A percentile compares a stretch with the other conserved stretches of the same genome.
These are phyloP conservation scores for Ornithoptera alexandrae DNA, from an alignment of 2,888 invertebrate species.

Conservation along the genomic window DNA sequence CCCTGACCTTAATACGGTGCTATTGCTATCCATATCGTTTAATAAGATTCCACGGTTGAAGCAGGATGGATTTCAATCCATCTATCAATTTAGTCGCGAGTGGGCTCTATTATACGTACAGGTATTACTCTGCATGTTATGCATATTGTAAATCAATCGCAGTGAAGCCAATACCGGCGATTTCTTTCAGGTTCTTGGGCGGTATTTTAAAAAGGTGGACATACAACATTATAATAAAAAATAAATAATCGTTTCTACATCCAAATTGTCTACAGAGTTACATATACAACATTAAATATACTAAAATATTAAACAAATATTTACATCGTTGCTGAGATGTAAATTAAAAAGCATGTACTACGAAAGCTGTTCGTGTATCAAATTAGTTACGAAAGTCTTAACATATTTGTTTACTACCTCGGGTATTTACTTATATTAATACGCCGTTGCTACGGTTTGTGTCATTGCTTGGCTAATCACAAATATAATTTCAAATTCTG, in stretches of 20 bases:
- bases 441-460: neutral
- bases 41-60: neutral
- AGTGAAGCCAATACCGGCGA: too few species aligned
- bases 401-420: neutral
- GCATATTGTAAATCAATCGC: too few species aligned
- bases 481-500: conserved; percentile 1
- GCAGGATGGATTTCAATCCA: neutral
- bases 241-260: too few species aligned
- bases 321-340: neutral
- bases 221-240: neutral
- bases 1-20: neutral
- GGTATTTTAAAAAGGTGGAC: neutral
- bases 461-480: neutral
- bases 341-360: neutral
- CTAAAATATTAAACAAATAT: neutral
- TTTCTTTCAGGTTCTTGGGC: too few species aligned
- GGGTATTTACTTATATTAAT: neutral
- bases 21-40: neutral
- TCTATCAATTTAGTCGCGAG: neutral
- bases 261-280: too few species aligned
- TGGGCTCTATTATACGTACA: neutral
- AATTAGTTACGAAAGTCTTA: neutral
- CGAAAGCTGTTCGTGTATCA: neutral
- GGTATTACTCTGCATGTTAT: too few species aligned
- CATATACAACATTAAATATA: neutral